phyloP scores from a whole-genome alignment of 2,113 vertebrate species.

The Nothobranchius furzeri region DNA sequence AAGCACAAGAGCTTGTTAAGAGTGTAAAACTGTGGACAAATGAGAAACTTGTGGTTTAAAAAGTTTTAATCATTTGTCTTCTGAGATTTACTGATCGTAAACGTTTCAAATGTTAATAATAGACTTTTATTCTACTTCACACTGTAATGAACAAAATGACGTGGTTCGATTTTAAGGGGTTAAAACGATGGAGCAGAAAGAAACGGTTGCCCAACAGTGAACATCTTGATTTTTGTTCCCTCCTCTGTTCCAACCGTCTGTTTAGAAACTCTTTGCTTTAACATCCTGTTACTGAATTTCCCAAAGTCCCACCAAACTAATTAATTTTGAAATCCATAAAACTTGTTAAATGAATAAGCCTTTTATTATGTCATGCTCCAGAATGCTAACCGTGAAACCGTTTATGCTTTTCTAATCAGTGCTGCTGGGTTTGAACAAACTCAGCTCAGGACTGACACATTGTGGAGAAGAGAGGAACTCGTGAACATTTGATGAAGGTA shows the following conservation, averaged over 20 bases:
- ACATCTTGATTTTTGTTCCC: no score
- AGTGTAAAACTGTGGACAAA: no score
- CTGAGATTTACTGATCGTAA: no score
- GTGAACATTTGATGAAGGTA: slow-evolving; percentile 23
- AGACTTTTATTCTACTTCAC: no score
- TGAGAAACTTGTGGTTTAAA: no score
- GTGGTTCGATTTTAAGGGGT: not conserved
- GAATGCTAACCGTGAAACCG: slow-evolving; percentile 39
- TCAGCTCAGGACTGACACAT: slow-evolving; percentile 80
- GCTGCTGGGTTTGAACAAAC: slow-evolving; percentile 24
- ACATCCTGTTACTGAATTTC: slow-evolving; percentile 13
- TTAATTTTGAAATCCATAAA: slow-evolving; percentile 54
- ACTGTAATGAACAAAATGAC: no score
- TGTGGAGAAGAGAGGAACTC: slow-evolving; percentile 69
- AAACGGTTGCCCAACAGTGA: no score
- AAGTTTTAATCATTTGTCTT: no score
- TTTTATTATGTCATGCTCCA: not conserved
- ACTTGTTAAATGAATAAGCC: slow-evolving; percentile 39
- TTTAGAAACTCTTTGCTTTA: slow-evolving; percentile 21
- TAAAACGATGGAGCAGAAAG: not conserved
- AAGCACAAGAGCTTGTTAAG: no score
- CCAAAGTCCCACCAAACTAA: slow-evolving; percentile 37
- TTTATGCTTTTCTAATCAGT: slow-evolving; percentile 7
- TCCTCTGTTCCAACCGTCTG: not conserved
- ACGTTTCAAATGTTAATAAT: no score